Evolutionary conservation across 2,888 invertebrate genomes (phyloP).

Genomic region (Watsonalla binaria): DNA sequence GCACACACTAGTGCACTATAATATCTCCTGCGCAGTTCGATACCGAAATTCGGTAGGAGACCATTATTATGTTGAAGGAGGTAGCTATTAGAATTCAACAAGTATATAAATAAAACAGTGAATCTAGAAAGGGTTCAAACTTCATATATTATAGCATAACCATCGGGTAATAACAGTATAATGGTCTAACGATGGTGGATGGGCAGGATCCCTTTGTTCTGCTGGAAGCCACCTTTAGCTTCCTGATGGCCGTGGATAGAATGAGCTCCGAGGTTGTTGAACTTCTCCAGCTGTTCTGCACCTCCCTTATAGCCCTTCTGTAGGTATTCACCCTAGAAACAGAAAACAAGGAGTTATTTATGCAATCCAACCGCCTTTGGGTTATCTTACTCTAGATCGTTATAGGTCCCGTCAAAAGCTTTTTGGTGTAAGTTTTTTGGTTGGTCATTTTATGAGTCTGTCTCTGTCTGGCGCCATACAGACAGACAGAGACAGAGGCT

Average conservation of each 20-base stretch:
- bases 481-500: too few relatives aligned
- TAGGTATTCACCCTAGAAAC: slow-evolving; percentile 74
- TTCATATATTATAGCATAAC: slow-evolving; percentile 6
- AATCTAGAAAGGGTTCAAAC: slow-evolving; percentile 16
- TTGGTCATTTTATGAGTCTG: too few relatives aligned
- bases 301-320: slow-evolving; percentile 79
- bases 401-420: too few relatives aligned
- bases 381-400: too few relatives aligned
- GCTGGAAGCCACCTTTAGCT: slow-evolving; percentile 75
- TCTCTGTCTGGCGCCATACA: too few relatives aligned
- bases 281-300: slow-evolving; percentile 76
- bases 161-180: slow-evolving; percentile 5
- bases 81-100: too few relatives aligned
- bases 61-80: too few relatives aligned
- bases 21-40: too few relatives aligned
- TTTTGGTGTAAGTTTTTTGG: too few relatives aligned
- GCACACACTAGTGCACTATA: too few relatives aligned
- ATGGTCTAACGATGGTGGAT: slow-evolving; percentile 48
- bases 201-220: slow-evolving; percentile 78
- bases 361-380: too few relatives aligned
- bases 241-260: slow-evolving; percentile 81
- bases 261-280: slow-evolving; percentile 80
- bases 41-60: too few relatives aligned
- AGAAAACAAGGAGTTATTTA: slow-evolving; percentile 1
- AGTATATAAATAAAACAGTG: background rate